Percentiles rank a stretch among this genome's conserved stretches.
Conservation (phyloP, 2,797 vertebrate species). For the Melanotaenia boesemani region DNA sequence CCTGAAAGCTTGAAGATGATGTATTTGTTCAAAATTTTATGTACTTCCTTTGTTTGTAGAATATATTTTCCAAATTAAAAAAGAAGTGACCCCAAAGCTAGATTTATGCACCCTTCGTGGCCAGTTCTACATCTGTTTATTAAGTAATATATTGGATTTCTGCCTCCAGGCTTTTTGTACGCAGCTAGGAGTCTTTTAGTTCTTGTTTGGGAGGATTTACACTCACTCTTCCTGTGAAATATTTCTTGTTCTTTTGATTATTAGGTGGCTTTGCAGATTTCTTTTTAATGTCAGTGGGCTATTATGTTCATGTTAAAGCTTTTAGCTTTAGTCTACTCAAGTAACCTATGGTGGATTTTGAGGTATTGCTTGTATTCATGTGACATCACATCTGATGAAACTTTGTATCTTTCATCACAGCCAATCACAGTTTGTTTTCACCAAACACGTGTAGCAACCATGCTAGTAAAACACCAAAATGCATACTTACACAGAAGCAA, state of each 20-base stretch:
- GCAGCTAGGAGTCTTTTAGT: not conserved
- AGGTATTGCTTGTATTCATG: not conserved
- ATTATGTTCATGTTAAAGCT: not conserved
- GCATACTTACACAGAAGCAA: no score
- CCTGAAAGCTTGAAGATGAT: not conserved
- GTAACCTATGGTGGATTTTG: not conserved
- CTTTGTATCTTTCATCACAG: no score
- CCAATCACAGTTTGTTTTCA: no score
- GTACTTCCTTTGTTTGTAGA: not conserved
- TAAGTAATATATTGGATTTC: not conserved
- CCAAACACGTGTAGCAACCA: no score
- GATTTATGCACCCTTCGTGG: not conserved
- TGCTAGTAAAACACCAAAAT: no score
- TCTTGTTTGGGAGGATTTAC: not conserved
- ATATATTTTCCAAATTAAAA: constrained; percentile 1
- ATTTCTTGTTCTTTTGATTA: not conserved
- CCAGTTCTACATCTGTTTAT: not conserved
- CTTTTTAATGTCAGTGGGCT: not conserved
- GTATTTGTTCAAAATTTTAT: not conserved
- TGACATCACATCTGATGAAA: no score
- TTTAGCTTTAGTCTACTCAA: not conserved
- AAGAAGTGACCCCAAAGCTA: not conserved
- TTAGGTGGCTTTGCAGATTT: not conserved
- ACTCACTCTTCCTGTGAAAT: no score
- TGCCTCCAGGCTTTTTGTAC: not conserved